These are phyloP conservation scores for Trichacis sp. DNA, from an alignment of 2,888 invertebrate species.

Conservation along the genomic window DNA sequence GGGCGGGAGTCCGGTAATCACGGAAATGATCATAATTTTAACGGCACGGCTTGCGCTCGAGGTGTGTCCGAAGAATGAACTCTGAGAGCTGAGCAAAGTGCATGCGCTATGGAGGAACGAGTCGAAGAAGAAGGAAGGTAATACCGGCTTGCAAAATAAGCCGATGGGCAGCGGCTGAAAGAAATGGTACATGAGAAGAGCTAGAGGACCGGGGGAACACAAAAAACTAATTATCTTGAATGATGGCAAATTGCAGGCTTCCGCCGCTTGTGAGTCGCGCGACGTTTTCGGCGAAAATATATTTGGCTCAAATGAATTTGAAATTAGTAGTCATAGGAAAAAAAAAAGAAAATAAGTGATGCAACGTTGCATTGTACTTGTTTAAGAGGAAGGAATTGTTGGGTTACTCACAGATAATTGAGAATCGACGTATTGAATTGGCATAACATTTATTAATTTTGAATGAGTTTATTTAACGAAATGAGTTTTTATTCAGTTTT, in stretches of 20 bases:
- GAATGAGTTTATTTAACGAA: no score
- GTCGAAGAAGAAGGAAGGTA: slow-evolving; percentile 9
- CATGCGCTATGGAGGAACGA: slow-evolving; percentile 5
- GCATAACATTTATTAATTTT: no score
- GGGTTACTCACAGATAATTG: no score
- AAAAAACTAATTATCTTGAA: slow-evolving; percentile 61
- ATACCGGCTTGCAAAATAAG: slow-evolving; percentile 21
- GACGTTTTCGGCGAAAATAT: slow-evolving; percentile 9
- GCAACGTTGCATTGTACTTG: no score
- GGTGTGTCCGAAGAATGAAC: slow-evolving; percentile 22
- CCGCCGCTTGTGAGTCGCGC: slow-evolving; percentile 22
- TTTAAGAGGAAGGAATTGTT: no score
- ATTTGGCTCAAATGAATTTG: no score
- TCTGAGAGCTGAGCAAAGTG: slow-evolving; percentile 11
- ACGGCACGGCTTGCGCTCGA: slow-evolving; percentile 36
- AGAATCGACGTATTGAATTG: no score
- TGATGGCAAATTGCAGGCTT: slow-evolving; percentile 55
- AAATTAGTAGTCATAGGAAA: no score
- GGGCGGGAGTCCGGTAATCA: slow-evolving; percentile 39
- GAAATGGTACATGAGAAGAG: slow-evolving; percentile 9
- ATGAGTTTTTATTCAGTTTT: no score
- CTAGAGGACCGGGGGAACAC: slow-evolving; percentile 38
- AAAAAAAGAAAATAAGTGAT: no score
- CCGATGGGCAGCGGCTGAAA: slow-evolving; percentile 14
- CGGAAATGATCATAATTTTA: slow-evolving; percentile 50